Evolutionary conservation across 2,888 invertebrate species (phyloP).

Genomic region (Calliphora vomitoria): DNA sequence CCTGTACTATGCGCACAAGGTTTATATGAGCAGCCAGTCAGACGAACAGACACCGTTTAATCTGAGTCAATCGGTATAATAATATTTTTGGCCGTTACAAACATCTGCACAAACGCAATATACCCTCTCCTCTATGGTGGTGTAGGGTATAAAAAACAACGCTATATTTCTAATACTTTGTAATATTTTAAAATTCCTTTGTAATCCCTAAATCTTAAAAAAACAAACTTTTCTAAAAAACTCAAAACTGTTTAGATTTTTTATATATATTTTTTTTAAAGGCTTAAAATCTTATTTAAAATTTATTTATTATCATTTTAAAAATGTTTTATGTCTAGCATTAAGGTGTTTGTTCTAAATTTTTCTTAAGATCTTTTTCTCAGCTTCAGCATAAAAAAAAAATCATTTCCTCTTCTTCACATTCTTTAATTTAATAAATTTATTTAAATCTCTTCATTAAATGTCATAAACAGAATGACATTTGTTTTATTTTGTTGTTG

Average conservation of each 20-base stretch:
- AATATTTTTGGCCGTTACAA: no score
- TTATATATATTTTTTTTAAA: neutral
- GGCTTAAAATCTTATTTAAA: neutral
- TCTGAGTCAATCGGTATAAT: no score
- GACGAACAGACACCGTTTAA: no score
- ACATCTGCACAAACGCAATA: no score
- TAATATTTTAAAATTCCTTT: no score
- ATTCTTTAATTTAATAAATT: slow-evolving; percentile 66
- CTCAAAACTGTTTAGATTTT: neutral
- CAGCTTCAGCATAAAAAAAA: neutral
- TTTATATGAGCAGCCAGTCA: no score
- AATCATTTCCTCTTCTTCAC: slow-evolving; percentile 33
- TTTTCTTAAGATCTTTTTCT: slow-evolving; percentile 3
- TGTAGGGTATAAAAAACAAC: no score
- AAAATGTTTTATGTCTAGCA: neutral
- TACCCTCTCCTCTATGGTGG: no score
- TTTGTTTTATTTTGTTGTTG: slow-evolving; percentile 23
- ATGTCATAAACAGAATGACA: slow-evolving; percentile 40
- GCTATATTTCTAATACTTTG: no score
- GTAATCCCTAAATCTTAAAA: neutral
- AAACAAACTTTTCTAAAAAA: neutral
- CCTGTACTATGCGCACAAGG: no score
- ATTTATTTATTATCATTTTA: slow-evolving; percentile 1
- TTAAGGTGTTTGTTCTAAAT: slow-evolving; percentile 10
- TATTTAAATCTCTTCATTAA: slow-evolving; percentile 57